Evolutionary conservation across 2,797 vertebrate genomes (phyloP), one percentile per base, ranked within the genome.

Genomic region (Lophius americanus): DNA sequence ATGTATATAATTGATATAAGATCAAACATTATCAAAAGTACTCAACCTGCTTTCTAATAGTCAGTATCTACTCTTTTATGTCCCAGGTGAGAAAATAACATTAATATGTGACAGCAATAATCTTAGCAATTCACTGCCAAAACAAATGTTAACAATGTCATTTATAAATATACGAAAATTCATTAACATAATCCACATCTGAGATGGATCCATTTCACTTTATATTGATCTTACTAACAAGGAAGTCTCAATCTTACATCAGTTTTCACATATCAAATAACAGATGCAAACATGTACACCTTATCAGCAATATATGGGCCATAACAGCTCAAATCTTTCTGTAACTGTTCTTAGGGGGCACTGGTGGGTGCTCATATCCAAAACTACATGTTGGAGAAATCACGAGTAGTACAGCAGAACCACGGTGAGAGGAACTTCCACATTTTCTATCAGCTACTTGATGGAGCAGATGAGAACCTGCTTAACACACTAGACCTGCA

Each of bases 371-470:
- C 96, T 68, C 98, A 99, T 89, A 99, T 99, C 84, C 92, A 98
- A 62, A 98, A 98, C 91, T 99, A 99, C 91, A 94, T 99, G 76
- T 91, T 99, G 90, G 98, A 99, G 87, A 98, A 99, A 87, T 98
- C 97, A 0, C 95, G 98, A 0, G 97, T 99, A 2, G 96, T 99
- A 5, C 97, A 99, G 83, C 98, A 99, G 91, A 98, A 95, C 85
- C 96, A 98, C 0, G 98, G 98, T 0, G 97, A 99, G 89, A 95
- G 98, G 85, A 99, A 98, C 92, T 99, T 99, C 88, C 98, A 99
- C 83, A 93, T 99, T 82, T 99, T 99, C 92, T 99, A 99, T 89
- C 98, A 99, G 92, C 93, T 99, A 55, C 91, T 99, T 65, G 96
- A 98, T 8, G 97, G 97, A 14, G 97, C 95, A 0, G 95, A 98